Conservation (phyloP, 2,888 invertebrate genomes). For the Parasteatoda lunata region DNA sequence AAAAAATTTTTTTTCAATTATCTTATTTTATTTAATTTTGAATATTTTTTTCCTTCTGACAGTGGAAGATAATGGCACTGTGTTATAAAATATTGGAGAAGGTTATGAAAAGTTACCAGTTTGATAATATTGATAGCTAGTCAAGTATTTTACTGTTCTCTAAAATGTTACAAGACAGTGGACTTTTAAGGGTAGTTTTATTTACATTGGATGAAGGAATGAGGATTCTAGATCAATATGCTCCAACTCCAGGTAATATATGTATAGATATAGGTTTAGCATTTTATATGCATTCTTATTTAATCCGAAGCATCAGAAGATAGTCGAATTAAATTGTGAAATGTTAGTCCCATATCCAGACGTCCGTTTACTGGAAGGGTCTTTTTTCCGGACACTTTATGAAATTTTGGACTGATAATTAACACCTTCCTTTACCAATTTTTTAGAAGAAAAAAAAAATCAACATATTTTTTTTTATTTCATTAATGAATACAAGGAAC, state of each 20-base stretch:
- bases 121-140: slow-evolving; percentile 72
- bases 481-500: no score
- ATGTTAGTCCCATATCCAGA: no score
- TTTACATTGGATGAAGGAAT: slow-evolving; percentile 82
- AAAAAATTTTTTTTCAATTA: not conserved
- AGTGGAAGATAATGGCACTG: slow-evolving; percentile 83
- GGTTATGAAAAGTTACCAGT: slow-evolving; percentile 84
- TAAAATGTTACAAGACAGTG: slow-evolving; percentile 88
- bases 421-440: no score
- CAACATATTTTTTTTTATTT: no score
- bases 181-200: slow-evolving; percentile 81
- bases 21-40: not conserved
- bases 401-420: no score
- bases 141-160: slow-evolving; percentile 81
- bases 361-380: no score
- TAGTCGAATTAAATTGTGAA: no score
- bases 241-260: slow-evolving; percentile 52
- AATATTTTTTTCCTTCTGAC: slow-evolving; percentile 68
- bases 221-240: slow-evolving; percentile 79
- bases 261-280: no score
- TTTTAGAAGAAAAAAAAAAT: no score
- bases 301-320: no score
- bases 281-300: no score
- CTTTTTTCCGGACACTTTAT: no score
- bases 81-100: slow-evolving; percentile 83